Evolutionary conservation across 2,113 vertebrate genomes (phyloP), one percentile per base, ranked within the genome.

Genomic region (Bubo bubo): DNA sequence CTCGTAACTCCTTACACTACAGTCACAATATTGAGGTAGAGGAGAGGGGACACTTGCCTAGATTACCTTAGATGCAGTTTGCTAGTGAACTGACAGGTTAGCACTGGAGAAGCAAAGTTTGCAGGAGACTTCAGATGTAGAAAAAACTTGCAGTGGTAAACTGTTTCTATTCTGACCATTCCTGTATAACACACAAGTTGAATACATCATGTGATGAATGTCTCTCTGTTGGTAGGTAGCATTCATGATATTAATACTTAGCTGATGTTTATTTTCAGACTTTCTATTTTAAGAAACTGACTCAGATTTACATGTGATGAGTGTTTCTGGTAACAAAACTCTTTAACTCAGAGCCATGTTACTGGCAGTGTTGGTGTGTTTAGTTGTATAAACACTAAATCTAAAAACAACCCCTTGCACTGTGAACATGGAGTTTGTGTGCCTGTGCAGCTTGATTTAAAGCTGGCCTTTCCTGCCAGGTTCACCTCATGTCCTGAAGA

Each of bases 1-100:
- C 60, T 71, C 4, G 0, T 12, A 52, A 66, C 41, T n/a, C 71
- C 20, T 63, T 41, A 4, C 3, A 1, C 4, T 7, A 0, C 18
- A 56, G 21, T 14, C 11, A 2, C 26, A 32, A 6, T 12, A 5
- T 1, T 3, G 55, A 66, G 66, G 32, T 23, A 8, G 37, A 41
- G 27, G n/a, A 39, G 14, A 50, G 35, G 20, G 16, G 8, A 4
- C 1, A 0, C 18, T 41, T 27, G 52, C 34, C 79, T n/a, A 1
- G 4, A 3, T 39, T 4, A 6, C 45, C 24, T 71, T 62, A 2
- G 2, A 2, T 15, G 50, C 13, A 18, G 8, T 23, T 82, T 45
- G 79, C 55, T 59, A 1, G 12, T 12, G 35, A 16, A 23, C 14
- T 18, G 45, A 6, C 2, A 5, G 50, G 4, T 32, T 30, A 35